A percentile compares a stretch with the other conserved stretches of the same genome.
phyloP scores from a whole-genome alignment of 2,888 invertebrate genomes.

The Tuta absoluta region DNA sequence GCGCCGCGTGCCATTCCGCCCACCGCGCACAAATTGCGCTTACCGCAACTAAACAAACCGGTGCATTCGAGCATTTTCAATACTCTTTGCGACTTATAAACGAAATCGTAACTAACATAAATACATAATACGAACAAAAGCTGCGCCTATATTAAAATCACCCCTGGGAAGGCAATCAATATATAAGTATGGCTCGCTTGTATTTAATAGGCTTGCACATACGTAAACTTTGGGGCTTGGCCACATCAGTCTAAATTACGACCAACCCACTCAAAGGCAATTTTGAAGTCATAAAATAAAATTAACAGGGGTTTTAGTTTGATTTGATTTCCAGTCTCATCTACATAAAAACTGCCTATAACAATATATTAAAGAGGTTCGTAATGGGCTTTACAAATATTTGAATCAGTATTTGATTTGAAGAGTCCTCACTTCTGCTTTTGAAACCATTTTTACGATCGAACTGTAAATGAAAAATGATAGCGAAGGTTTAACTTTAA shows the following conservation, averaged over 20 bases:
- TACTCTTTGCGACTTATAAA: constrained; percentile 9
- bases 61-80: constrained; percentile 22
- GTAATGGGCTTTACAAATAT: constrained; percentile 10
- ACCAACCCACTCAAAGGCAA: no score
- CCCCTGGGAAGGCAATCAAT: no score
- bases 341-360: background rate
- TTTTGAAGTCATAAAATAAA: no score
- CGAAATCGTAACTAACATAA: background rate
- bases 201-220: no score
- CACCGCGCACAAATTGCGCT: constrained; percentile 58
- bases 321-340: background rate
- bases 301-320: no score
- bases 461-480: constrained; percentile 15
- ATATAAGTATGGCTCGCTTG: no score
- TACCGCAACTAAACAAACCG: constrained; percentile 31
- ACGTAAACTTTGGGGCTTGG: no score
- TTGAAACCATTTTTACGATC: constrained; percentile 23
- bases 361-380: background rate
- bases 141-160: no score
- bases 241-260: no score
- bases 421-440: background rate
- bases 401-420: constrained; percentile 14
- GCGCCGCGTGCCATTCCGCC: constrained; percentile 73
- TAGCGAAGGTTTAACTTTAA: constrained; percentile 23
- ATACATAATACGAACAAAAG: no score